These are phyloP conservation scores for Drosophila nigricruria DNA, from an alignment of 2,888 invertebrate species.

Conservation along the genomic window DNA sequence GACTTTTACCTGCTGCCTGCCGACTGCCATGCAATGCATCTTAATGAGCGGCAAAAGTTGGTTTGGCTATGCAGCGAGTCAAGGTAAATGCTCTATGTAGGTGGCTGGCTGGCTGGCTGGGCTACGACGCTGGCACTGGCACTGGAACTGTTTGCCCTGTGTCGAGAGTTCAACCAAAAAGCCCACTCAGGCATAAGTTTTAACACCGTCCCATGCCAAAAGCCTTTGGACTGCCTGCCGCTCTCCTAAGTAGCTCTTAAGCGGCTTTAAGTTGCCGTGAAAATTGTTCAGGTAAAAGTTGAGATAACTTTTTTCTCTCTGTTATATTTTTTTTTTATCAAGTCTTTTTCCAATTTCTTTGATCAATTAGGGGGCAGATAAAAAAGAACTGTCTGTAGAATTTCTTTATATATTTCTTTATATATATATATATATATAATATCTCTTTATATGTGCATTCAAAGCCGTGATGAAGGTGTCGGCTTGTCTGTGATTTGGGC, in stretches of 20 bases:
- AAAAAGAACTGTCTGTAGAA: conserved; percentile 4
- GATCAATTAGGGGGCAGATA: conserved; percentile 62
- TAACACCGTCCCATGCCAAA: background rate
- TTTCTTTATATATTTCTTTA: conserved; percentile 4
- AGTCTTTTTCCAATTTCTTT: conserved; percentile 45
- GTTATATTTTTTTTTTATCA: background rate
- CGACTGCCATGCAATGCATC: conserved; percentile 68
- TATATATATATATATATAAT: background rate
- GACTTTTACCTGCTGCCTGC: conserved; percentile 11
- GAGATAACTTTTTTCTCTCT: conserved; percentile 43
- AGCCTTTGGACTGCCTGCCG: background rate
- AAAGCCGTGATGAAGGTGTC: conserved; percentile 25
- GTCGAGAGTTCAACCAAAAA: conserved; percentile 30
- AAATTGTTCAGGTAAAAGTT: conserved; percentile 61
- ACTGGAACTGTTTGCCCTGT: conserved; percentile 11
- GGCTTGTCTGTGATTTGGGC: conserved; percentile 10
- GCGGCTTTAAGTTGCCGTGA: conserved; percentile 76
- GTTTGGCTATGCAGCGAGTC: background rate
- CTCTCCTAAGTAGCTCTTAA: conserved; percentile 58
- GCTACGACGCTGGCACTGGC: background rate
- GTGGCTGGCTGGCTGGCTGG: background rate
- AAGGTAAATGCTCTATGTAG: conserved; percentile 1
- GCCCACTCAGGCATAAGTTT: conserved; percentile 58
- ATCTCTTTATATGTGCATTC: background rate
- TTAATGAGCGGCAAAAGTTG: conserved; percentile 66